Base-by-base conservation (phyloP, 2,113 vertebrate genomes). In the Nothoprocta pentlandii region DNA sequence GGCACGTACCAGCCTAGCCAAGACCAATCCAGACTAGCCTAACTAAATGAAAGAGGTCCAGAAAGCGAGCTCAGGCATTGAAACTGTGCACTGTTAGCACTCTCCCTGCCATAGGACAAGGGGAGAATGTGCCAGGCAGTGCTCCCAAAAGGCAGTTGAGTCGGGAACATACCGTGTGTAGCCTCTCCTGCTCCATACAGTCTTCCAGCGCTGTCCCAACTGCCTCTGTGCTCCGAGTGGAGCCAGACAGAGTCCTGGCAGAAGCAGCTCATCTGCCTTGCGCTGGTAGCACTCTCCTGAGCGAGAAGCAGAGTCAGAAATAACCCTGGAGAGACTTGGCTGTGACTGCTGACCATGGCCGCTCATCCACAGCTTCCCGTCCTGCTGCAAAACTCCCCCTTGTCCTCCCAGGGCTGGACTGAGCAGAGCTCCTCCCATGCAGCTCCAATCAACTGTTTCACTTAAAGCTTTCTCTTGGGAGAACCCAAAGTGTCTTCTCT, bases 251-350 rank as follows among this genome's bases (percentile, higher is more conserved):
- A 9, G 16, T 83, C 36, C 21, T 80, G 47, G 32, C n/a, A 1
- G 4, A 20, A 56, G 36, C 49, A 9, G 42, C 51, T 68, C 30
- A 0, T 25, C 53, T 66, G 68, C 32, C 19, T 61, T 34, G 63
- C 19, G 21, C n/a, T 3, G 5, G 0, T 67, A 62, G 22, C 0
- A 0, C 3, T 16, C 21, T 68, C 8, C 16, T 53, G 54, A 21
- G 20, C 2, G 1, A 58, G 67, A 39, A 73, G 5, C 41, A 71
- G 1, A 47, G 74, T 46, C 39, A 69, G 94, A 36, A 63, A 5
- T 6, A 2, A 56, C 56, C 61, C 68, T 54, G 16, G 51, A 39
- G 41, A 61, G 15, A 36, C 10, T 10, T n/a, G 78, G 42, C 56
- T 59, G 62, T 30, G 54, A 30, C 54, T 32, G 54, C 16, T 74